These are phyloP conservation scores for Noctua comes DNA, from an alignment of 2,888 invertebrate species.

Conservation along the genomic window DNA sequence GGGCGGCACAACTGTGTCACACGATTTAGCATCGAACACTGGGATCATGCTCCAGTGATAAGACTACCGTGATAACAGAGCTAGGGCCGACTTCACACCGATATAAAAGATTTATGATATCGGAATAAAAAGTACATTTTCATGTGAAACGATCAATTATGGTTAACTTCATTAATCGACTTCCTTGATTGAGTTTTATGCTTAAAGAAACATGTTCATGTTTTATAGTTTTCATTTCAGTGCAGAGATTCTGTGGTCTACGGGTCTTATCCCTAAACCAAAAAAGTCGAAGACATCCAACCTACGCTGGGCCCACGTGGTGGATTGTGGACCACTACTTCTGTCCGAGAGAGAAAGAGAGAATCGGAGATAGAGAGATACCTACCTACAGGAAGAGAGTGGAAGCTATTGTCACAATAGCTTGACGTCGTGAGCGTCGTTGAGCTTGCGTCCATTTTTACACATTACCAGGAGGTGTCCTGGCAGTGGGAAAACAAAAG, in stretches of 20 bases:
- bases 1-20: slow-evolving; percentile 44
- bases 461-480: too few relatives aligned
- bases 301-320: background rate
- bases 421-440: too few relatives aligned
- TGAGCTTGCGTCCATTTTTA: too few relatives aligned
- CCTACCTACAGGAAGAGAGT: background rate
- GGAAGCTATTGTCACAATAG: background rate
- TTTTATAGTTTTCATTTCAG: background rate
- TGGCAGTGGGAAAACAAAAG: background rate
- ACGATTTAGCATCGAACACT: slow-evolving; percentile 40
- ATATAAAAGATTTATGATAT: slow-evolving; percentile 28
- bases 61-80: slow-evolving; percentile 49
- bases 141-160: slow-evolving; percentile 7
- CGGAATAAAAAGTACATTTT: slow-evolving; percentile 18
- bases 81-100: slow-evolving; percentile 46
- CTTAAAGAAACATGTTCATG: too few relatives aligned
- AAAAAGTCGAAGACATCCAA: background rate
- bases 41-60: slow-evolving; percentile 52
- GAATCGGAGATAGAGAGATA: background rate
- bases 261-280: background rate
- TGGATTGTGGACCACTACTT: background rate
- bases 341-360: background rate
- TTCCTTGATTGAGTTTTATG: too few relatives aligned
- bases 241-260: background rate
- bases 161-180: slow-evolving; percentile 4